Evolutionary conservation across 2,888 invertebrate genomes (phyloP), one percentile per base, ranked within the genome.

Genomic region (Belgica antarctica): DNA sequence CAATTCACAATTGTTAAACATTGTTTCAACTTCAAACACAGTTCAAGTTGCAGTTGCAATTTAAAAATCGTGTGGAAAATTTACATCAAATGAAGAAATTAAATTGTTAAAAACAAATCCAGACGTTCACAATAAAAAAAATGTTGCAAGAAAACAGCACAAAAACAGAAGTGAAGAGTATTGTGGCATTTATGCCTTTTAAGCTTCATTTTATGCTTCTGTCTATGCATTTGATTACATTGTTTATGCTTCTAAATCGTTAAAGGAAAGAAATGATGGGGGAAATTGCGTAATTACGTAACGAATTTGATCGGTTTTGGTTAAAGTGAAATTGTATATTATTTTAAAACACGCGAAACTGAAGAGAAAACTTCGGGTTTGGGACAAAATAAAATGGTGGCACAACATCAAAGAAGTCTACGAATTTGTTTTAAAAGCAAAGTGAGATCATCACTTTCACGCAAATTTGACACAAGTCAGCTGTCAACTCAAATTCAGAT

Each of bases 111-210:
- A 41, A 41, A 41, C 41, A 15, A 41, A 41, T 41, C 41, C 41
- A 41, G 41, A 41, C 41, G 41, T n/a, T 41, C 41, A n/a, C 41
- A 41, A 41, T 41, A 41, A 41, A 31, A n/a, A 31, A 41, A 41
- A 41, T 41, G 41, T 41, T 41, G 2, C 41, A 41, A 15, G 8
- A 5, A 15, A 41, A 41, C 3, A 41, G 10, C 2, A n/a, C n/a
- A n/a, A 41, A 41, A 41, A 41, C 41, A 41, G 41, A 41, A 41
- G 41, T 41, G 12, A 41, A 41, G 41, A 4, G 41, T n/a, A n/a
- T 41, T 41, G 12, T 15, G 15, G 10, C 41, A 15, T 41, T 41
- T 41, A 41, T 41, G 41, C 41, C 41, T 41, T 41, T 41, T 41
- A 12, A 15, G 41, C n/a, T 15, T 41, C 41, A 10, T 12, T 15